A percentile compares a stretch with the other conserved stretches of the same genome.
Conservation (phyloP, 2,888 invertebrate species). For the Anthophora plumipes region DNA sequence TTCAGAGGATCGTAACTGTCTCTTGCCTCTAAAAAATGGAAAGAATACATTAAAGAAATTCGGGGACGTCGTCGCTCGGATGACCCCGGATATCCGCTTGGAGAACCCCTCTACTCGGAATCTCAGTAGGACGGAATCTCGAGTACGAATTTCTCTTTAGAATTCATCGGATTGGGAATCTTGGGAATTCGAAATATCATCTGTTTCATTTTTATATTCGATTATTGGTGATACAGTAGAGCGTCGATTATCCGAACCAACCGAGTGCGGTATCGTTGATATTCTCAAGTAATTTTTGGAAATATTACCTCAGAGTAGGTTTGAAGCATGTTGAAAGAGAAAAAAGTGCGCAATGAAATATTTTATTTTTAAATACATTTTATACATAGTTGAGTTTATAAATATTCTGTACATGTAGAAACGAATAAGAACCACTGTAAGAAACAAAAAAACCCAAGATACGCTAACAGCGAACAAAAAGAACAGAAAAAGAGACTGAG, state of each 20-base stretch:
- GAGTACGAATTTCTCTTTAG: conserved; percentile 37
- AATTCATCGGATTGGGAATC: conserved; percentile 1
- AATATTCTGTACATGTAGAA: too few relatives aligned
- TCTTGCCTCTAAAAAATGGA: conserved; percentile 71
- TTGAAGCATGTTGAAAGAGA: too few relatives aligned
- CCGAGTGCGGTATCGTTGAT: too few relatives aligned
- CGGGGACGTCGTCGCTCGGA: conserved; percentile 37
- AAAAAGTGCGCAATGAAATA: too few relatives aligned
- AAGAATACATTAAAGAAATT: conserved; percentile 73
- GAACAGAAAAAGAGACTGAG: conserved; percentile 23
- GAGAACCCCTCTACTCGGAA: conserved; percentile 19
- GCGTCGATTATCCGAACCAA: too few relatives aligned
- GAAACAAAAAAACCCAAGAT: background rate
- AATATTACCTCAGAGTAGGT: too few relatives aligned
- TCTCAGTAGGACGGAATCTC: background rate
- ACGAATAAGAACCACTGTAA: background rate
- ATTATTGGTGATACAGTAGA: too few relatives aligned
- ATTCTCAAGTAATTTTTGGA: too few relatives aligned
- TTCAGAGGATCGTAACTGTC: conserved; percentile 73
- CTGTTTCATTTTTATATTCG: background rate
- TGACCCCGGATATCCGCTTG: conserved; percentile 60
- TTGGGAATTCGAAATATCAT: background rate
- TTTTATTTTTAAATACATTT: too few relatives aligned
- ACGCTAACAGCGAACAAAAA: conserved; percentile 20
- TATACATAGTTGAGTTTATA: too few relatives aligned